Percentiles rank a stretch among this genome's conserved stretches.
phyloP scores from a whole-genome alignment of 2,113 vertebrate genomes.

The Tachycineta bicolor region DNA sequence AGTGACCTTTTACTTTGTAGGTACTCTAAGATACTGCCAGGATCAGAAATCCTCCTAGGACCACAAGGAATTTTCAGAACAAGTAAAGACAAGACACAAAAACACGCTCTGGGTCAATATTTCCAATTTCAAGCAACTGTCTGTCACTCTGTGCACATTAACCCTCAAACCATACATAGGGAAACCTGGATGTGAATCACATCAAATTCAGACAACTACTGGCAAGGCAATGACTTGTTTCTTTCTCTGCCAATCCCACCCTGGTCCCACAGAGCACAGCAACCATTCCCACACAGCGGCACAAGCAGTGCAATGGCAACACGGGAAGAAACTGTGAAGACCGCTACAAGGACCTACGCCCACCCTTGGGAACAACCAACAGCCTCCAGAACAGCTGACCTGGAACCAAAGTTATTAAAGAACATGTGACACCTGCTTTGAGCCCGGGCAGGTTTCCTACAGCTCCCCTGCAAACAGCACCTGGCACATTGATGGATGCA shows the following conservation, averaged over 20 bases:
- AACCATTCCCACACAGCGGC: background rate
- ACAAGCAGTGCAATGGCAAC: fast-evolving
- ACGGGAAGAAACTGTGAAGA: background rate
- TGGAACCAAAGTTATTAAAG: background rate
- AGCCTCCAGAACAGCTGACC: background rate
- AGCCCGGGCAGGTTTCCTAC: background rate
- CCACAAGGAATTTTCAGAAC: background rate
- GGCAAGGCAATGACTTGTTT: background rate
- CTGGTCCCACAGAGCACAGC: background rate
- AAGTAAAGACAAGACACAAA: background rate
- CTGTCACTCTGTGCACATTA: background rate
- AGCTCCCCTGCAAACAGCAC: background rate
- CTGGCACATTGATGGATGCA: background rate
- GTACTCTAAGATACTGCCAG: background rate
- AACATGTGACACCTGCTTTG: background rate
- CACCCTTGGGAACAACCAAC: background rate
- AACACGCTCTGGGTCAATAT: background rate
- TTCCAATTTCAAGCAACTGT: background rate
- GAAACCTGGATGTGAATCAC: background rate
- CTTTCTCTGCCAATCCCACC: background rate
- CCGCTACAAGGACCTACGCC: background rate
- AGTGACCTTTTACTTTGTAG: background rate
- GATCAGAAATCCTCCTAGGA: background rate
- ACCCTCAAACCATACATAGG: background rate
- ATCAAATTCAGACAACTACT: background rate